Evolutionary conservation across 2,888 invertebrate genomes (phyloP).

Genomic region (Drosophila cognata): DNA sequence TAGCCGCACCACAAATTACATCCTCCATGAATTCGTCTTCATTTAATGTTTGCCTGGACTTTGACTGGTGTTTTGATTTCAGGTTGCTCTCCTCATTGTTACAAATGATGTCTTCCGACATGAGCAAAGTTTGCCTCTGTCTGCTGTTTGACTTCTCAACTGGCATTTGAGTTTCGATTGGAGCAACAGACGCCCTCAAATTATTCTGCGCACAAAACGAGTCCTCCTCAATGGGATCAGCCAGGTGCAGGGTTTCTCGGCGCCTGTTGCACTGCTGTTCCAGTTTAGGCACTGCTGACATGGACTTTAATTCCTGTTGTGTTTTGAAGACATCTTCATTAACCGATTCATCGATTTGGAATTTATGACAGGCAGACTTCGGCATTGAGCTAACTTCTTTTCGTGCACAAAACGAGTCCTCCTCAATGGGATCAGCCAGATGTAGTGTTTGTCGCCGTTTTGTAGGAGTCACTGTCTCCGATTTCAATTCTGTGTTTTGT

Average conservation of each 20-base stretch:
- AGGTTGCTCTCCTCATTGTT: not conserved
- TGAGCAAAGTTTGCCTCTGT: conserved; percentile 17
- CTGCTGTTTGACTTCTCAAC: not conserved
- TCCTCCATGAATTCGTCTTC: conserved; percentile 24
- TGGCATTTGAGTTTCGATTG: not conserved
- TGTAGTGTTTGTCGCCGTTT: not conserved
- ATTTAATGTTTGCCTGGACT: conserved; percentile 17
- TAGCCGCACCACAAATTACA: not conserved
- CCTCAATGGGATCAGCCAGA: not conserved
- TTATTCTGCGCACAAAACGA: not conserved
- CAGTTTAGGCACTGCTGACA: not conserved
- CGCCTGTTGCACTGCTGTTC: not conserved
- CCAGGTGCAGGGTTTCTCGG: not conserved
- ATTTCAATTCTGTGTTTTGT: not conserved
- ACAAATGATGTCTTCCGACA: conserved; percentile 7
- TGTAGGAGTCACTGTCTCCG: not conserved
- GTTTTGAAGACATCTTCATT: not conserved
- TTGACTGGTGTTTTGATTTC: not conserved
- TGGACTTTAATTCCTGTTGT: not conserved
- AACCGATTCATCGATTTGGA: not conserved
- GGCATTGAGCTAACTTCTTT: not conserved
- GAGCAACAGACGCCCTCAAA: not conserved
- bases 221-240: conserved; percentile 11
- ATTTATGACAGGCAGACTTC: not conserved
- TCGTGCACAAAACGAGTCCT: not conserved